A percentile compares a stretch with the other conserved stretches of the same genome.
phyloP scores from a whole-genome alignment of 2,113 vertebrate genomes.

The Sakesphorus luctuosus region DNA sequence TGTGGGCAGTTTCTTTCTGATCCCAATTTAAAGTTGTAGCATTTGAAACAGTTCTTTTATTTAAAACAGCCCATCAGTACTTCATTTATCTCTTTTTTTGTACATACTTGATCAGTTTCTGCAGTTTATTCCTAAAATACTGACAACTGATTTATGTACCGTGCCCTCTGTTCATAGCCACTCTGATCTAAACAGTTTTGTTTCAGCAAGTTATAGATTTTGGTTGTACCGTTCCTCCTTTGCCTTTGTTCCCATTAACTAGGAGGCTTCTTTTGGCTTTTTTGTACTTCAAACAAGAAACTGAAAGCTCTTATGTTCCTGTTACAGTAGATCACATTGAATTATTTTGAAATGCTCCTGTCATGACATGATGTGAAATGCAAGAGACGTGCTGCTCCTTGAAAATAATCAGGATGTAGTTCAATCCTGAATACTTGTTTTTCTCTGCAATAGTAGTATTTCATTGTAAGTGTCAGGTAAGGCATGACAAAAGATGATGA shows the following conservation, averaged over 20 bases:
- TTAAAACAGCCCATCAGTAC: background rate
- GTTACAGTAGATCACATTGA: background rate
- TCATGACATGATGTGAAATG: slow-evolving; percentile 1
- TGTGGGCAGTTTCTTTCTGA: background rate
- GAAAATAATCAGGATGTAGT: slow-evolving; percentile 38
- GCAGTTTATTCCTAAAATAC: background rate
- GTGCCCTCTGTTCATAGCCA: background rate
- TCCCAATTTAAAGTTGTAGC: background rate
- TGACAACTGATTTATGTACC: background rate
- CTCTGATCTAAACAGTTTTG: background rate
- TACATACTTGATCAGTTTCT: background rate
- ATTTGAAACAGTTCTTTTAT: background rate
- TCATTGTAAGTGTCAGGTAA: background rate
- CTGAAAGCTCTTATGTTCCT: background rate
- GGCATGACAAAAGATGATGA: background rate
- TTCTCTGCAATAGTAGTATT: background rate
- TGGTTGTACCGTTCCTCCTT: background rate
- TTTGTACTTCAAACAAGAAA: background rate
- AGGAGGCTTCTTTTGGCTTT: background rate
- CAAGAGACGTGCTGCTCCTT: background rate
- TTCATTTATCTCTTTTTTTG: background rate
- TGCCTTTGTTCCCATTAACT: background rate
- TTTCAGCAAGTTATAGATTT: background rate
- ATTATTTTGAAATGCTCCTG: background rate
- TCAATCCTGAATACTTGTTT: background rate